phyloP scores from a whole-genome alignment of 2,888 invertebrate genomes.

The Callyntrura guangdongensis region DNA sequence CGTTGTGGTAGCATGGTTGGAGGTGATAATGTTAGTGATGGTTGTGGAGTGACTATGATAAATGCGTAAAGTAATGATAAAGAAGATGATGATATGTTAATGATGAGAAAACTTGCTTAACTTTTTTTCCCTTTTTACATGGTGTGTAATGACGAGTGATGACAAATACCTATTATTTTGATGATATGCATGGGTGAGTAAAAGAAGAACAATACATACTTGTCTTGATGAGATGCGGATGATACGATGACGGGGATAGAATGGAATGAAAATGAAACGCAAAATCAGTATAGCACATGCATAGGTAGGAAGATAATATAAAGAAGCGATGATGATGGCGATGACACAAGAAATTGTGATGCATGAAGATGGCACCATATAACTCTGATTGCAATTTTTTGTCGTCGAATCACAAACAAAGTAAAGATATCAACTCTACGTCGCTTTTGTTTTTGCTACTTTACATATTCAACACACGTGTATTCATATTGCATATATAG shows the following conservation, averaged over 20 bases:
- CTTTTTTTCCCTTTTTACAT: background rate
- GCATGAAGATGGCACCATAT: background rate
- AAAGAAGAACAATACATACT: conserved; percentile 8
- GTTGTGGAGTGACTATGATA: background rate
- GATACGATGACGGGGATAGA: conserved; percentile 41
- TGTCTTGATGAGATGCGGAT: background rate
- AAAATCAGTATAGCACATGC: no score
- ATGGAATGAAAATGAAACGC: conserved; percentile 43
- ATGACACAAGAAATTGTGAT: conserved; percentile 25
- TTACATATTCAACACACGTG: no score
- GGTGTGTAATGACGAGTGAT: background rate
- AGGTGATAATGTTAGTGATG: background rate
- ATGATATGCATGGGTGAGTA: conserved; percentile 41
- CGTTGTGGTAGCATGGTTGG: background rate
- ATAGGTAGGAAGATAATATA: background rate
- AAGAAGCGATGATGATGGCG: conserved; percentile 19
- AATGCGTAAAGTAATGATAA: conserved; percentile 28
- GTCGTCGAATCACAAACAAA: background rate
- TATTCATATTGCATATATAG: no score
- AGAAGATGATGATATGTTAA: conserved; percentile 56
- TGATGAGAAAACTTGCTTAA: conserved; percentile 63
- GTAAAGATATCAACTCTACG: background rate
- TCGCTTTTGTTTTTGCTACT: no score
- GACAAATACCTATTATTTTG: conserved; percentile 36
- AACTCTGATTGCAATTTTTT: background rate